Base-by-base conservation (phyloP, 2,797 vertebrate genomes). In the Staurois parvus region DNA sequence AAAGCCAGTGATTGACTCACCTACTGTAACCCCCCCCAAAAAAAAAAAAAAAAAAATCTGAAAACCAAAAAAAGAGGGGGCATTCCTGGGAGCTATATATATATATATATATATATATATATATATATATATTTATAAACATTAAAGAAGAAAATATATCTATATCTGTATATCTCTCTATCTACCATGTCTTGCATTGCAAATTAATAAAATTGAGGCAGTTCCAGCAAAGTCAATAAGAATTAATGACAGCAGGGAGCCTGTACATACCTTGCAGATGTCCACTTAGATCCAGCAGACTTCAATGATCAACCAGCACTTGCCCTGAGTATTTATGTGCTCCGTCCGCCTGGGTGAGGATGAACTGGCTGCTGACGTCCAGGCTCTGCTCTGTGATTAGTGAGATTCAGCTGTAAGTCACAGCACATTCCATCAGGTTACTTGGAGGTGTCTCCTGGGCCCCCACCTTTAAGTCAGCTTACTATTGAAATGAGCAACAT, bases 331-430 rank as follows among this genome's bases (percentile, higher is more conserved):
- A 85, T 88, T 88, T 89, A 89, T 89, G 76, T 37, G 15, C 17
- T 72, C 64, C 32, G 34, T 15, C n/a, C 32, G 77, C 84, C 52
- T 30, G 84, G 52, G 28, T 62, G 56, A 67, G 29, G 72, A 68
- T 40, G 32, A 59, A 28, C 67, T 84, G 29, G 68, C 67, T 89
- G 87, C 75, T 89, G 89, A 88, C 87, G 85, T 85, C 74, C 1
- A 26, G 34, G 40, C 42, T 75, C 70, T 40, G n/a, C 15, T 13
- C 32, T 40, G 9, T 32, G 79, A 42, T 28, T 72, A 78, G 24
- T 42, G 70, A 76, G 67, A 37, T 11, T 7, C 24, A 48, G 24
- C 62, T 79, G 64, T 40, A 37, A 40, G 10, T 76, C 67, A 52
- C 81, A 67, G 40, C 76, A 66, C 59, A 42, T 83, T 72, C 76